These are phyloP conservation scores for Rhipidura dahli DNA, from an alignment of 2,113 vertebrate species.

Conservation along the genomic window DNA sequence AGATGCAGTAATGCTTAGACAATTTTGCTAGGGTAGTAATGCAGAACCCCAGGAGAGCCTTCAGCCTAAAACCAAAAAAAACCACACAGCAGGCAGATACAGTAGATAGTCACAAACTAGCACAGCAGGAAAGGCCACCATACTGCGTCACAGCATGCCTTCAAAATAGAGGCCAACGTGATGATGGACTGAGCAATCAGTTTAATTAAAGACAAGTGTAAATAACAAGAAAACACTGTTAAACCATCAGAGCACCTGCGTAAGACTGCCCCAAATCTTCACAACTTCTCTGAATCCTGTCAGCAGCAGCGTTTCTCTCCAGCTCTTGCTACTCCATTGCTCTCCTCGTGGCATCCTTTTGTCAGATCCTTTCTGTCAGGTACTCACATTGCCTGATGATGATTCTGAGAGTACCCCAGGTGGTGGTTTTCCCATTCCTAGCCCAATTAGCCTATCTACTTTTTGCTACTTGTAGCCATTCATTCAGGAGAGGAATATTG, in stretches of 20 bases:
- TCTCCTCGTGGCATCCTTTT: neutral
- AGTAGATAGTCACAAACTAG: neutral
- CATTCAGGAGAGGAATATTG: neutral
- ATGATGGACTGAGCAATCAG: neutral
- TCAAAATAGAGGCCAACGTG: neutral
- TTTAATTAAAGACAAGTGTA: neutral
- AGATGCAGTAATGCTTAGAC: neutral
- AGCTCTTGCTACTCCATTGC: fast-evolving
- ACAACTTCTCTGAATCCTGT: neutral
- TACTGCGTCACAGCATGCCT: neutral
- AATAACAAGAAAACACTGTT: neutral
- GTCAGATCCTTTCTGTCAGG: neutral
- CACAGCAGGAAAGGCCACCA: neutral
- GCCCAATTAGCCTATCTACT: neutral
- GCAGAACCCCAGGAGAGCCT: neutral
- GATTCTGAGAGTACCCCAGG: fast-evolving
- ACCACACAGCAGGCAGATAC: neutral
- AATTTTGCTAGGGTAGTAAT: neutral
- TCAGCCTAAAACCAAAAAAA: neutral
- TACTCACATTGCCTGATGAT: neutral
- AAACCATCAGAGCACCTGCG: neutral
- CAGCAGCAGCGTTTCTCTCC: neutral
- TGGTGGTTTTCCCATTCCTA: neutral
- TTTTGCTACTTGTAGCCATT: neutral
- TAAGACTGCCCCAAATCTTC: neutral